Evolutionary conservation across 2,113 vertebrate species (phyloP), one percentile per base, ranked within the genome.

Genomic region (Osmerus mordax): DNA sequence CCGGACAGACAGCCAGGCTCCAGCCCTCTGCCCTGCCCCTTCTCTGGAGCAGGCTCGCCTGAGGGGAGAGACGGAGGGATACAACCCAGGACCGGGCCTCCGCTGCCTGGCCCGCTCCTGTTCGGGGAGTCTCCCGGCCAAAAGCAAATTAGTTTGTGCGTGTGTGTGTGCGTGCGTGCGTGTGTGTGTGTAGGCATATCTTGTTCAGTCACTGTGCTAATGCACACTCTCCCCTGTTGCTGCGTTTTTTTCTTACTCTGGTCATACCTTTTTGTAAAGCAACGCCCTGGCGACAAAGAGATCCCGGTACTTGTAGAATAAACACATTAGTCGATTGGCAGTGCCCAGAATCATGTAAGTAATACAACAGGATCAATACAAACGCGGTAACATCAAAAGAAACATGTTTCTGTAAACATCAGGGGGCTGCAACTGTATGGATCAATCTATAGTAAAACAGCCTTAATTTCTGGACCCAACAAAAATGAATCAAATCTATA

Each of bases 311-410:
- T 70, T 80, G 78, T 81, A 69, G 88, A 84, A 80, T 83, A 89
- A 89, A 84, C 73, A 76, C 75, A 86, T 91, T 84, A 90, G 80
- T 78, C 79, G 74, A 90, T 87, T 82, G 83, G 71, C 81, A 83
- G 61, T 91, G 84, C 87, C 84, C 79, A 82, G 88, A 87, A 91
- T 87, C 88, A 87, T 87, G 87, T 86, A 89, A 90, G 86, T 86
- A 89, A 89, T 88, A 86, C 88, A 89, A 78, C 64, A 15, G 11
- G 76, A 86, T 92, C 91, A 83, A 92, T 92, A 76, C 86, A 90
- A 92, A 93, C 66, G 67, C 81, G 83, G 81, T 93, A 87, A 81
- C 56, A 78, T 81, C 66, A 72, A 85, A 80, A 86, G 81, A 71
- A 60, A 81, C 83, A 78, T 78, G 76, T 88, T 75, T 77, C 70